Conservation (phyloP, 2,888 invertebrate genomes). For the Monopis laevigella region DNA sequence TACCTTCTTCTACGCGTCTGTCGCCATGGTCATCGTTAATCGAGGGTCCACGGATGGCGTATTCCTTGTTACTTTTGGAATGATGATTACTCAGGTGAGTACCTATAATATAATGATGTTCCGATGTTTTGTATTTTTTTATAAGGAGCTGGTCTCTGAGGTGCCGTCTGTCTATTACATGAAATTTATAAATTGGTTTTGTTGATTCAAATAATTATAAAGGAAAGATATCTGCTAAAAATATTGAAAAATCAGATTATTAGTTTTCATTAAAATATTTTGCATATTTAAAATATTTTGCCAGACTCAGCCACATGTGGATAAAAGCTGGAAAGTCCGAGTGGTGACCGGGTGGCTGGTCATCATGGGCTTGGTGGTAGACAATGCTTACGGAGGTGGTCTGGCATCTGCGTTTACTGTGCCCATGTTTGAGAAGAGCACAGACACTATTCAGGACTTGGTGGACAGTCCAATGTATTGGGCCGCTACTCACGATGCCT, state of each 20-base stretch:
- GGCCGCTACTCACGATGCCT: constrained; percentile 74
- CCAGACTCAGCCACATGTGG: constrained; percentile 32
- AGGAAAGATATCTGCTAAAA: too few relatives aligned
- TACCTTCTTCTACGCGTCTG: constrained; percentile 32
- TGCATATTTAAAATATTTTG: neutral
- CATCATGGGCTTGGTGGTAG: constrained; percentile 52
- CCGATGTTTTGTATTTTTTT: too few relatives aligned
- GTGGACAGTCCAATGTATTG: constrained; percentile 51
- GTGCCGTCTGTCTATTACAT: too few relatives aligned
- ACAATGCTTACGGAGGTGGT: constrained; percentile 66
- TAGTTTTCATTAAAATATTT: too few relatives aligned
- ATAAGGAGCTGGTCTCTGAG: too few relatives aligned
- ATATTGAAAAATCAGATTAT: too few relatives aligned
- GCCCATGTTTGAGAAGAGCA: constrained; percentile 58
- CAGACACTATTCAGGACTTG: constrained; percentile 60
- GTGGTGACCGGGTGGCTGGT: constrained; percentile 35
- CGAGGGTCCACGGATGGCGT: constrained; percentile 13
- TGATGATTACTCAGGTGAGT: constrained; percentile 20
- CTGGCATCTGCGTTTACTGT: constrained; percentile 65
- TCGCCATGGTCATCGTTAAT: constrained; percentile 22
- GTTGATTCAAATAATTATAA: too few relatives aligned
- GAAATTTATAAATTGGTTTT: too few relatives aligned
- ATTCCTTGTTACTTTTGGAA: constrained; percentile 17
- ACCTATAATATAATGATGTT: too few relatives aligned
- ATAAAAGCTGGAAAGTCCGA: constrained; percentile 17